phyloP scores from a whole-genome alignment of 2,797 vertebrate species.

The Anableps anableps region DNA sequence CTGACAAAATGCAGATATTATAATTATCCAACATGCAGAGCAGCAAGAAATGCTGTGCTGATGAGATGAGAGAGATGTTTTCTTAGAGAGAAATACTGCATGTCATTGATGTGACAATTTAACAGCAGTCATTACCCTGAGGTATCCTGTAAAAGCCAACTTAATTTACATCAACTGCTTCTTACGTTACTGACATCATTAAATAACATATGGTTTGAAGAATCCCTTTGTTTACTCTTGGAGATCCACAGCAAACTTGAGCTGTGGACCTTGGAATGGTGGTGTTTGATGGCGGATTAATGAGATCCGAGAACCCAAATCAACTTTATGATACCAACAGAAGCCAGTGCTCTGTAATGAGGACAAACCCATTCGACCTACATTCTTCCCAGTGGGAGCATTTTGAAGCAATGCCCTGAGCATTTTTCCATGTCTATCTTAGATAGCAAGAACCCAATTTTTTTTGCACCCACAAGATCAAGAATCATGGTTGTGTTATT shows the following conservation, averaged over 20 bases:
- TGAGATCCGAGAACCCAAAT: slow-evolving; percentile 62
- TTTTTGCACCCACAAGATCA: slow-evolving; percentile 30
- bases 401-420: slow-evolving; percentile 38
- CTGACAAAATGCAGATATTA: slow-evolving; percentile 15
- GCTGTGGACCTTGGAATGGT: slow-evolving; percentile 24
- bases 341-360: slow-evolving; percentile 65
- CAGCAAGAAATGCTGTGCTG: slow-evolving; percentile 9
- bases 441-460: slow-evolving; percentile 31
- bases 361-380: slow-evolving; percentile 67
- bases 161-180: slow-evolving; percentile 33
- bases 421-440: slow-evolving; percentile 29
- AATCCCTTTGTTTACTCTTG: slow-evolving; percentile 55
- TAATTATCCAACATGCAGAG: slow-evolving; percentile 40
- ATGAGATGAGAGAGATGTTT: slow-evolving; percentile 32
- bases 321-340: slow-evolving; percentile 47
- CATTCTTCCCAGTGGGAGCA: slow-evolving; percentile 59
- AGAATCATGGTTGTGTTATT: slow-evolving; percentile 48
- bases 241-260: slow-evolving; percentile 29
- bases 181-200: slow-evolving; percentile 50
- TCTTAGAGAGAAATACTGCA: slow-evolving; percentile 38
- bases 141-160: slow-evolving; percentile 56
- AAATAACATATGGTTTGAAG: slow-evolving; percentile 37
- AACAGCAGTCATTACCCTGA: slow-evolving; percentile 46
- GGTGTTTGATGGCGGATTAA: slow-evolving; percentile 56
- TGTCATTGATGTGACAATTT: slow-evolving; percentile 61